Conservation (phyloP, 2,888 invertebrate genomes). For the Polydesmus complanatus region DNA sequence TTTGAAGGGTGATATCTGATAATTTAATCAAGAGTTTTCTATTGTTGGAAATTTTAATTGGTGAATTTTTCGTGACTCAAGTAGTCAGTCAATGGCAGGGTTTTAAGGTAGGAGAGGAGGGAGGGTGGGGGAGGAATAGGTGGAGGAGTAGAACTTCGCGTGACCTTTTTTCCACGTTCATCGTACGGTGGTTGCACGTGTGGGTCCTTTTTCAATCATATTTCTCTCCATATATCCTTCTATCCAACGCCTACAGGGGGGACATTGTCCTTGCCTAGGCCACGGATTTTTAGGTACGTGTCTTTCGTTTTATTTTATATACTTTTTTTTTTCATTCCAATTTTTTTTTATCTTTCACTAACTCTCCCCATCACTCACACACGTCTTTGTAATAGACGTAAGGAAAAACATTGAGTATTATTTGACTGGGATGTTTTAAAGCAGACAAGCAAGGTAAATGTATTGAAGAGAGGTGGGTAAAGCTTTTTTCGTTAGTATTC, state of each 20-base stretch:
- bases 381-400: background rate
- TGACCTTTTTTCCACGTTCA: background rate
- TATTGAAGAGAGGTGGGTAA: background rate
- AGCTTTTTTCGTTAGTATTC: background rate
- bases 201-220: background rate
- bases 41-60: background rate
- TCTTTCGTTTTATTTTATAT: background rate
- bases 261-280: background rate
- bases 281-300: background rate
- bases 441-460: background rate
- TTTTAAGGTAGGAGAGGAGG: no score
- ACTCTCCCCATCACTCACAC: background rate
- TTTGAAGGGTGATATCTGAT: background rate
- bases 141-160: no score
- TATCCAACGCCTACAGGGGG: background rate
- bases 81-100: background rate
- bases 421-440: background rate
- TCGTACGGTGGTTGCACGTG: background rate
- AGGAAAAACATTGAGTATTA: background rate
- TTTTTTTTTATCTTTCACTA: background rate
- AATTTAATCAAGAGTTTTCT: background rate
- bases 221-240: no score
- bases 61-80: background rate
- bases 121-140: no score
- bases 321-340: no score